A percentile compares a stretch with the other conserved stretches of the same genome.
Evolutionary conservation across 2,113 vertebrate genomes (phyloP).

Genomic region (Emydura subglobosa): DNA sequence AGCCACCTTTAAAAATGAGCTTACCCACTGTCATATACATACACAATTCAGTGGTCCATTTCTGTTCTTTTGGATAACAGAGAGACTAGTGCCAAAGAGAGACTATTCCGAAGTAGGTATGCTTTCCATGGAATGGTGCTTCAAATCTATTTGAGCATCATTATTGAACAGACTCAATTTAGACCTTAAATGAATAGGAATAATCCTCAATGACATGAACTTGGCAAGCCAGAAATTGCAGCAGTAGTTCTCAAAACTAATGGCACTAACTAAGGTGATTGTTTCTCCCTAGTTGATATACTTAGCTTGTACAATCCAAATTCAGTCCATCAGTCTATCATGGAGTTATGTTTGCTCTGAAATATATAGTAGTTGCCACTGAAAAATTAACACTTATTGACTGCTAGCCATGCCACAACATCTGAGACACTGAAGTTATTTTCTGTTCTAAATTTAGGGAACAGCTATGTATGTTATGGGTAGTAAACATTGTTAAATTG

Average conservation of each 20-base stretch:
- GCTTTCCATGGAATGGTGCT: not conserved
- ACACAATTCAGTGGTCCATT: not conserved
- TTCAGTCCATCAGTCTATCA: constrained; percentile 43
- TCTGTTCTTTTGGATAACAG: not conserved
- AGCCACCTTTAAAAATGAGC: not conserved
- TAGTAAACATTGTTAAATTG: not conserved
- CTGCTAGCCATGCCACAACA: not conserved
- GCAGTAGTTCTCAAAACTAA: constrained; percentile 54
- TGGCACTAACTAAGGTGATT: constrained; percentile 67
- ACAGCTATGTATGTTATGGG: not conserved
- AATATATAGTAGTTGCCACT: not conserved
- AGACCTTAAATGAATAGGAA: constrained; percentile 67
- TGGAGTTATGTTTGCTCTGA: constrained; percentile 17
- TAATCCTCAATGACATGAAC: constrained; percentile 46
- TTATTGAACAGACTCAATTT: constrained; percentile 41
- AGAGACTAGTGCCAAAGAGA: no score
- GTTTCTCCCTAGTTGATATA: constrained; percentile 64
- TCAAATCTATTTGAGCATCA: constrained; percentile 1
- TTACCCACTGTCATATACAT: rapidly evolving
- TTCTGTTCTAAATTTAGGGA: not conserved
- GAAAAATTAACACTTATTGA: constrained; percentile 1
- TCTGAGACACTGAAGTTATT: not conserved
- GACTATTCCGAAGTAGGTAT: not conserved
- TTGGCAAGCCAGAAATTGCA: constrained; percentile 67
- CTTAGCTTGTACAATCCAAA: constrained; percentile 48